A percentile compares a stretch with the other conserved stretches of the same genome.
phyloP scores from a whole-genome alignment of 1,140 invertebrate species.

The Gyrodactylus salaris region DNA sequence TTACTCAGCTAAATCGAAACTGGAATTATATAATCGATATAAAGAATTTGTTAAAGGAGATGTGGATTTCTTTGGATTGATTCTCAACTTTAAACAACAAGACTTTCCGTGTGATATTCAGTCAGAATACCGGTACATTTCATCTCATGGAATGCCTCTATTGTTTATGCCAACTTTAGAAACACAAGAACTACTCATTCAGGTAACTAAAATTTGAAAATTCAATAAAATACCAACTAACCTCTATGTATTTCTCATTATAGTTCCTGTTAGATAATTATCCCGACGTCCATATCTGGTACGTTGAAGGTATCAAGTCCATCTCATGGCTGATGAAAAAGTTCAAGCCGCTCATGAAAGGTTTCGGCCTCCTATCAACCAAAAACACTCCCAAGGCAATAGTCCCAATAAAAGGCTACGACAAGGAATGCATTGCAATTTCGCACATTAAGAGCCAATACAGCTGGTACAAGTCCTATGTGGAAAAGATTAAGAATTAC shows the following conservation, averaged over 20 bases:
- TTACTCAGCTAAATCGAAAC: neutral
- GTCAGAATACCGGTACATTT: neutral
- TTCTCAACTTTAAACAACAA: neutral
- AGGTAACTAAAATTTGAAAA: no score
- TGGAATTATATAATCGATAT: neutral
- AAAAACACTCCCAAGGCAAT: neutral
- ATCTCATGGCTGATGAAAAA: neutral
- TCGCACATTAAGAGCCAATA: neutral
- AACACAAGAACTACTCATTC: neutral
- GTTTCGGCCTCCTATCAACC: neutral
- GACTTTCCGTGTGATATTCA: neutral
- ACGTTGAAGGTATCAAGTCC: neutral
- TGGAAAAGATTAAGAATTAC: neutral
- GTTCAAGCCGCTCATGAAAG: neutral
- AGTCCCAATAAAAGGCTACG: neutral
- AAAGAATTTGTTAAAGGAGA: neutral
- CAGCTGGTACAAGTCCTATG: neutral
- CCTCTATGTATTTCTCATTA: no score
- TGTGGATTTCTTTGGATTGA: neutral
- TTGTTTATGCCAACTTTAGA: neutral
- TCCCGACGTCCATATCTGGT: neutral
- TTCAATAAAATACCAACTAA: no score
- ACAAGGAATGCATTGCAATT: neutral
- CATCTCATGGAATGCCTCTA: neutral
- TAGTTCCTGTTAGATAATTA: neutral